Evolutionary conservation across 2,113 vertebrate species (phyloP), one percentile per base, ranked within the genome.

Genomic region (Colius striatus): DNA sequence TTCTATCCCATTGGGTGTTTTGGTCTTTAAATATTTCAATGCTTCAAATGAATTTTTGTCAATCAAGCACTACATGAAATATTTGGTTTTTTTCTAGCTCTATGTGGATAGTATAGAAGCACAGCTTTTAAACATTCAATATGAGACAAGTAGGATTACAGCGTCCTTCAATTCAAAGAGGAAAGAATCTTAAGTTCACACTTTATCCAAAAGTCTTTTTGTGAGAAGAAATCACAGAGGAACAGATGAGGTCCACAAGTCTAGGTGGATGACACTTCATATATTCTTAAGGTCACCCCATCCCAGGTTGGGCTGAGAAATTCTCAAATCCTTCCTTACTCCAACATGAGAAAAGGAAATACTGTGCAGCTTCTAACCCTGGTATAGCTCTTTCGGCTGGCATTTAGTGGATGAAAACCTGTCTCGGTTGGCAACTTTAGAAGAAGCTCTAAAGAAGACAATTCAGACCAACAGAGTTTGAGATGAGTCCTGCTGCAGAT

Each of bases 21-120:
- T 81, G 61, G 45, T 82, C 92, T 95, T 92, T 81, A 89, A 94
- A 81, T 94, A 87, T 94, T 96, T 96, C 67, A 94, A 22, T 57
- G 89, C 75, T 84, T 92, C 90, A 80, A 82, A 89, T 36, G 67
- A 78, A 20, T 78, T 92, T 95, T 93, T 86, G 51, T 90, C 87
- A 81, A 73, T 17, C 47, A 83, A 78, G 76, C 77, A 85, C 47
- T 58, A 73, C 32, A 48, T 10, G 48, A 54, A 91, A 54, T 45
- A 55, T 90, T 93, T 71, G 38, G 84, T 92, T 87, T 92, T 83
- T 82, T 91, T 68, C 88, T 71, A 92, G 38, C 68, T 90, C 84
- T 92, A 63, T 26, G 26, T 4, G 8, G 20, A 43, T 75, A 47
- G 16, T 51, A 90, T 1, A 76, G 72, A 94, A 92, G 32, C 14